These are phyloP conservation scores for Pentamera pediparva DNA, from an alignment of 53 echinoderm and acorn worm genomes.

Conservation along the genomic window DNA sequence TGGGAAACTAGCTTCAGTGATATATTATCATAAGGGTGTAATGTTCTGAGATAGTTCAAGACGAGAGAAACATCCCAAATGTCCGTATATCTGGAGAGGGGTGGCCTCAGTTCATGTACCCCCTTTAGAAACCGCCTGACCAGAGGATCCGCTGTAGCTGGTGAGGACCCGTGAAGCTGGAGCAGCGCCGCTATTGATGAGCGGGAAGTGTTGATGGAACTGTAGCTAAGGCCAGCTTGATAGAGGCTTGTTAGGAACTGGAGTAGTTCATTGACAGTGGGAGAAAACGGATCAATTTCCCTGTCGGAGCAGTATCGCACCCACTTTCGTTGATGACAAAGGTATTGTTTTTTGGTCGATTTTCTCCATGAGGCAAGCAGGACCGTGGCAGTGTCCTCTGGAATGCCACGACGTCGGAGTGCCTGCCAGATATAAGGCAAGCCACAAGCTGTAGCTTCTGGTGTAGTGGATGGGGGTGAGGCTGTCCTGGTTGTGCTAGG, in stretches of 20 bases:
- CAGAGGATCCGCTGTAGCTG: not conserved
- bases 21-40: too few species aligned
- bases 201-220: constrained; percentile 26
- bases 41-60: too few species aligned
- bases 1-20: too few species aligned
- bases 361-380: constrained; percentile 32
- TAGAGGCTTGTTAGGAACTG: constrained; percentile 11
- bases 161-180: not conserved
- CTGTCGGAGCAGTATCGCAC: not conserved
- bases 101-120: not conserved
- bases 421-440: constrained; percentile 22
- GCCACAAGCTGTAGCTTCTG: constrained; percentile 10
- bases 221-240: constrained; percentile 16
- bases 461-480: not conserved
- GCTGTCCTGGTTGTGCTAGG: not conserved
- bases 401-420: not conserved
- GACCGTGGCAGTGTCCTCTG: constrained; percentile 13
- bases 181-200: constrained; percentile 13
- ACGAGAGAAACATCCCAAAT: too few species aligned
- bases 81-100: constrained; percentile 10
- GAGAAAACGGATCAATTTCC: constrained; percentile 20
- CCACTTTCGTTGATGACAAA: constrained; percentile 35
- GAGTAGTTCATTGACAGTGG: constrained; percentile 1
- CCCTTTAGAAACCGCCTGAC: constrained; percentile 13
- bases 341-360: constrained; percentile 30